Base-by-base conservation (phyloP, 53 echinoderm and acorn worm species). In the Astropecten irregularis region DNA sequence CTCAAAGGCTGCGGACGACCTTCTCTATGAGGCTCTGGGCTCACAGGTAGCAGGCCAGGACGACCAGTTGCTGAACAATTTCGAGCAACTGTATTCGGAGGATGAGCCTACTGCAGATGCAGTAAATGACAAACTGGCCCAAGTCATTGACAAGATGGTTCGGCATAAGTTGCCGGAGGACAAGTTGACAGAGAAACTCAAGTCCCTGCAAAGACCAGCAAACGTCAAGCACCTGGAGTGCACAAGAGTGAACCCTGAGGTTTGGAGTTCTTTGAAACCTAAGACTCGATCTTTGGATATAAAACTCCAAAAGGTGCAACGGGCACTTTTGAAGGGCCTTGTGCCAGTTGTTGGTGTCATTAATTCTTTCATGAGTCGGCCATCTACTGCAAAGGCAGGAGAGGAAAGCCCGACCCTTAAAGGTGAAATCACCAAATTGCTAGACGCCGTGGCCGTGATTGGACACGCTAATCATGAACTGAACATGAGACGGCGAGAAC, bases 391-490 rank as follows among this genome's bases (percentile, higher is more conserved):
- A 25, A 23, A 11, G 10, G 10, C 23, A 7, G 58, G 23, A 20
- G 42, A 8, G 42, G 42, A 11, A 42, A 6, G 11, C 42, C 42
- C 6, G 42, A 11, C 6, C 6, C 11, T 42, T 11, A 35, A 65
- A 35, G 64, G 64, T 63, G 64, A 63, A 63, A 63, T 63, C 64
- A 63, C 64, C 64, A 63, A 63, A n/a, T n/a, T 63, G 34, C 64
- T 63, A 10, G 64, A 63, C 64, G 16, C 64, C 5, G 22, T 54
- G 5, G 54, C 54, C 9, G 54, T 54, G 19, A 54, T 54, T 8
- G 54, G 54, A 21, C 54, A 54, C 16, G 54, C 54, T 21, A 54
- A 54, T 18, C 54, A 54, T 16, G n/a, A 19, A 21, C 16, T 54
- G 54, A 54, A 54, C 16, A 16, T 54, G 54, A 8, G 54, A 16